Base-by-base conservation (phyloP, 2,797 vertebrate species). In the Silurus aristotelis region DNA sequence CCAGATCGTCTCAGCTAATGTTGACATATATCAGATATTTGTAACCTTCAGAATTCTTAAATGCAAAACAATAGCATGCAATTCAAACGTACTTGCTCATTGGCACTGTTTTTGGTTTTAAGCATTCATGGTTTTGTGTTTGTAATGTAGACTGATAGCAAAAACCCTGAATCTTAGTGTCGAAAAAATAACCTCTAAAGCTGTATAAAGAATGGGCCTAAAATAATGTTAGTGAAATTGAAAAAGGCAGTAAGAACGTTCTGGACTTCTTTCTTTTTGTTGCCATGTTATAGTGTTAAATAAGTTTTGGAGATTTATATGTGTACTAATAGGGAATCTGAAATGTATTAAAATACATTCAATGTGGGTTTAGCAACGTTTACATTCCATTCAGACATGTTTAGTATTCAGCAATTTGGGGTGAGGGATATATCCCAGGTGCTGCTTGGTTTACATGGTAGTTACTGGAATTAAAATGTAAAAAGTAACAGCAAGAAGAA, bases 71-170 rank as follows among this genome's bases (percentile, higher is more conserved):
- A 60, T 58, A 60, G 25, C 6, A 8, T 8, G 6, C n/a, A 2
- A 75, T 9, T 55, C 8, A 13, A 73, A 52, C 46, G 17, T 38
- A 20, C 55, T 58, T 77, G 55, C 25, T 60, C 6, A 14, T 73
- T 52, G 46, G 71, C 20, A 17, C 22, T 7, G 22, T 15, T 5
- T 73, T 73, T 15, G 14, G 25, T 60, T 31, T 38, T 60, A 76
- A 56, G 31, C n/a, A 31, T 56, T 31, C 1, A 87, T 91, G 90
- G 90, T 38, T 19, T 82, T 85, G 84, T 92, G 91, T 92, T 92
- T 83, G 64, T 80, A 83, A 83, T 38, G 5, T 46, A 79, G 20
- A 43, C 6, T 61, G 43, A 61, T 22, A 31, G 58, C 20, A 22
- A n/a, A 63, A 13, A 43, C 20, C 13, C 56, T 22, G 31, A 79